These are phyloP conservation scores for Drosophila saltans DNA, from an alignment of 1,140 invertebrate species.

Conservation along the genomic window DNA sequence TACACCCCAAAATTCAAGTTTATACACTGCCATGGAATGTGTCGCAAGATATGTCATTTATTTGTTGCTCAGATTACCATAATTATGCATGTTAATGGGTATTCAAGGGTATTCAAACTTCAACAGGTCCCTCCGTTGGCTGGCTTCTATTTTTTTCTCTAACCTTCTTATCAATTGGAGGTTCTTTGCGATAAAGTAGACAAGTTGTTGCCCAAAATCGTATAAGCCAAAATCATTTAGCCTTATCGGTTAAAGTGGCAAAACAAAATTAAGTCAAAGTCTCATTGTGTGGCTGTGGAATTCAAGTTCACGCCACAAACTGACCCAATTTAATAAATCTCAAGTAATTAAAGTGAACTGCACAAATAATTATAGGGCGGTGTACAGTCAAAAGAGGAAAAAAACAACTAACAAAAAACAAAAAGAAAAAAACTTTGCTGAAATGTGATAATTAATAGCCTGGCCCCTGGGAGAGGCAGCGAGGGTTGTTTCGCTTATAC, in stretches of 20 bases:
- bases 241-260: slow-evolving; percentile 39
- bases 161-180: background rate
- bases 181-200: slow-evolving; percentile 14
- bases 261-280: slow-evolving; percentile 14
- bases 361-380: slow-evolving; percentile 70
- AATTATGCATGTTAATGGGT: no score
- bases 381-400: slow-evolving; percentile 26
- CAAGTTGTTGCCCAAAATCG: slow-evolving; percentile 3
- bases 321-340: slow-evolving; percentile 68
- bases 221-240: slow-evolving; percentile 24
- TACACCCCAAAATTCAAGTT: no score
- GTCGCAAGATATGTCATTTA: no score
- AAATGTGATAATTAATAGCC: slow-evolving; percentile 77
- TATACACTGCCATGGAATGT: no score
- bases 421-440: slow-evolving; percentile 52
- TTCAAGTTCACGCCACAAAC: slow-evolving; percentile 41
- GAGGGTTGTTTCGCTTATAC: slow-evolving; percentile 8
- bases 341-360: slow-evolving; percentile 66
- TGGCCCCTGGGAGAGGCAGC: slow-evolving; percentile 50
- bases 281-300: background rate
- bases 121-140: background rate
- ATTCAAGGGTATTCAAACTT: background rate
- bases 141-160: background rate
- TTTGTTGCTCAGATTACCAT: no score
- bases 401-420: slow-evolving; percentile 25